Evolutionary conservation across 2,113 vertebrate genomes (phyloP).

Genomic region (Actenoides hombroni): DNA sequence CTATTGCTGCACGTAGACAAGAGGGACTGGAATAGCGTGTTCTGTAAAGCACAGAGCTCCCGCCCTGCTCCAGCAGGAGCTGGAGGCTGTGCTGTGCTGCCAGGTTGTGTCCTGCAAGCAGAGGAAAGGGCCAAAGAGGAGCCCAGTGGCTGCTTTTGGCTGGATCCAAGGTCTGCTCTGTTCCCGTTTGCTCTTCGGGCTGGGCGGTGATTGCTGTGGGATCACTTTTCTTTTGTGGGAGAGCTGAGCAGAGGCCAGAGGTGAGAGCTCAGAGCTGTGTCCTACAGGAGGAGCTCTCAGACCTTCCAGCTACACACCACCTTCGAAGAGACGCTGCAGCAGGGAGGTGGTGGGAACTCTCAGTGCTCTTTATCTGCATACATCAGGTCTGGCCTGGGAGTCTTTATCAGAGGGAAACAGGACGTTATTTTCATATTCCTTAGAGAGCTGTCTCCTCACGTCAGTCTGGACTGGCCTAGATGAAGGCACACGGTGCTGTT

Average conservation of each 20-base stretch:
- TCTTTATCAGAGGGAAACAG: not conserved
- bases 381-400: not conserved
- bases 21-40: not conserved
- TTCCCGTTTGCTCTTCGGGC: not conserved
- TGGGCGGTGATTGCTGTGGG: not conserved
- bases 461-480: not conserved
- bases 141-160: not conserved
- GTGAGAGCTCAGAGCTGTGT: not conserved
- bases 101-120: not conserved
- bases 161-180: not conserved
- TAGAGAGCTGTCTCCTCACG: not conserved
- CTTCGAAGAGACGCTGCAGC: not conserved
- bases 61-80: not conserved
- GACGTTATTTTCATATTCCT: not conserved
- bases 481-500: not conserved
- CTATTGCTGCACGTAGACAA: not conserved
- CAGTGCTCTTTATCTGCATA: not conserved
- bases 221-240: not conserved
- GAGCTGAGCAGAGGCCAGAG: not conserved
- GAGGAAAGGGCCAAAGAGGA: not conserved
- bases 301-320: not conserved
- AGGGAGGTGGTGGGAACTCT: not conserved
- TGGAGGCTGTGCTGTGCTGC: not conserved
- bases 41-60: not conserved
- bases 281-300: slow-evolving; percentile 60